These are phyloP conservation scores for Drosophila nasuta DNA, from an alignment of 1,140 invertebrate species.

Conservation along the genomic window DNA sequence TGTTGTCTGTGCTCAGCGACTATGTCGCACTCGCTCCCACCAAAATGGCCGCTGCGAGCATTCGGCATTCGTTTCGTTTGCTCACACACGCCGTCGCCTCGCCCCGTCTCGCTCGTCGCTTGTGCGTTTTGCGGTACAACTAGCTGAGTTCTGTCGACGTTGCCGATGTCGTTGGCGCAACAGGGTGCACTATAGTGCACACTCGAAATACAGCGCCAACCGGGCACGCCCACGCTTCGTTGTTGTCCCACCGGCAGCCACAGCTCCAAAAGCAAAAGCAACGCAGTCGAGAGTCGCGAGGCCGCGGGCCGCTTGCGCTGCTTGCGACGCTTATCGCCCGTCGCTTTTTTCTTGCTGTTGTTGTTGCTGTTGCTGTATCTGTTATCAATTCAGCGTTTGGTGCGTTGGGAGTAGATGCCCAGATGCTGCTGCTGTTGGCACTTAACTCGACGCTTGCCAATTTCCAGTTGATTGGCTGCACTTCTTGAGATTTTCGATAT, in stretches of 20 bases:
- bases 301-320: conserved; percentile 67
- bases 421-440: conserved; percentile 42
- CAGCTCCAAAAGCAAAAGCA: conserved; percentile 8
- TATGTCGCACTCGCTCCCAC: conserved; percentile 69
- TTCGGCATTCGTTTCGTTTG: conserved; percentile 35
- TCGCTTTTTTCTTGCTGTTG: conserved; percentile 49
- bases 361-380: conserved; percentile 33
- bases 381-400: conserved; percentile 48
- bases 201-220: conserved; percentile 20
- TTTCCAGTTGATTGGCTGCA: conserved; percentile 83
- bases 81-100: conserved; percentile 1
- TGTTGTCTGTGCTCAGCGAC: conserved; percentile 9
- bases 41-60: conserved; percentile 68
- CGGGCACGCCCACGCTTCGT: conserved; percentile 52
- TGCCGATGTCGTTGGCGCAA: conserved; percentile 60
- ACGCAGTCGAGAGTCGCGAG: conserved; percentile 58
- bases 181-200: conserved; percentile 69
- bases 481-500: conserved; percentile 81
- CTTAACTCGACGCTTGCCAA: conserved; percentile 71
- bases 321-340: conserved; percentile 68
- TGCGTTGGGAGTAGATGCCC: conserved; percentile 22
- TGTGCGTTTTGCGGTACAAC: conserved; percentile 34
- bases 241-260: conserved; percentile 27
- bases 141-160: conserved; percentile 30
- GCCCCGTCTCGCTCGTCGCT: conserved; percentile 22